A percentile compares a stretch with the other conserved stretches of the same genome.
Evolutionary conservation across 2,888 invertebrate genomes (phyloP).

Genomic region (Cerastis rubricosa): DNA sequence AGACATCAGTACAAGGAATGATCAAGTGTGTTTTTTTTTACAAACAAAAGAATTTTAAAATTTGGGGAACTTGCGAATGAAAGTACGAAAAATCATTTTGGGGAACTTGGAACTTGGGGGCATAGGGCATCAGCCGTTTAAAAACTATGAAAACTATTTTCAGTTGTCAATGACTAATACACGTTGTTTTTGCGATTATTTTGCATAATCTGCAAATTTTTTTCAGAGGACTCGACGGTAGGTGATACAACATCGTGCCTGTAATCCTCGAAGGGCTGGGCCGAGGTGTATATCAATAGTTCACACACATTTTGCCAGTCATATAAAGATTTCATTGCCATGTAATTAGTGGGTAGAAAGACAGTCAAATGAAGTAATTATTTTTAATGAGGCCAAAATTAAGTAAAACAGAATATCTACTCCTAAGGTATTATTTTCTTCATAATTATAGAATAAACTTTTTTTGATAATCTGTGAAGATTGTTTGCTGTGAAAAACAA

Average conservation of each 20-base stretch:
- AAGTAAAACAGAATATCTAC: no score
- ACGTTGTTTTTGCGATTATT: neutral
- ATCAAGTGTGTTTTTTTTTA: no score
- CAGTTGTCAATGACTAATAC: neutral
- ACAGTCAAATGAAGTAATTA: neutral
- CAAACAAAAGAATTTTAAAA: no score
- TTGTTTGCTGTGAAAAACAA: neutral
- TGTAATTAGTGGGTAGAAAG: no score
- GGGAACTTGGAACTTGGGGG: no score
- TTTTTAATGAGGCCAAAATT: neutral
- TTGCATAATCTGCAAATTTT: neutral
- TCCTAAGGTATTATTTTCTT: neutral
- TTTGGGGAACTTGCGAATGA: no score
- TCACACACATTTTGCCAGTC: neutral
- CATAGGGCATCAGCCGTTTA: no score
- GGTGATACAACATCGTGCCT: neutral
- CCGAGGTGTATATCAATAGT: neutral
- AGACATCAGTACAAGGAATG: no score
- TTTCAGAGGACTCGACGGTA: neutral
- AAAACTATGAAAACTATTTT: conserved; percentile 11
- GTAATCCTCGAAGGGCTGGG: neutral
- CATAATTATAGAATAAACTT: neutral
- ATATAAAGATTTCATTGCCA: neutral
- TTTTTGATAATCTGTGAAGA: neutral
- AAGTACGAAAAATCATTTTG: no score